Evolutionary conservation across 2,797 vertebrate genomes (phyloP).

Genomic region (Catostomus latipinnis): DNA sequence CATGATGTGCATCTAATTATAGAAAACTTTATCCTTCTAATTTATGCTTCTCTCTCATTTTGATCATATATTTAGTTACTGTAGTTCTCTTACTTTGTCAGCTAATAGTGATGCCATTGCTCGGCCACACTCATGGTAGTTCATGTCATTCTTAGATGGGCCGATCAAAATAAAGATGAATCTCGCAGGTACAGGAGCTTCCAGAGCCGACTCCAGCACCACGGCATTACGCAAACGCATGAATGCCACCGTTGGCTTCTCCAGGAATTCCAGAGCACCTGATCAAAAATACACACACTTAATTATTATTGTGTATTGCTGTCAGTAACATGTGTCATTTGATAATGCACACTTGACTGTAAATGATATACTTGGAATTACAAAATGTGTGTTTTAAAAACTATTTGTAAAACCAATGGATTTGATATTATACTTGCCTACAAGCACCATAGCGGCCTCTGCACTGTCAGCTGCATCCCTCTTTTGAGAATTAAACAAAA

Average conservation of each 20-base stretch:
- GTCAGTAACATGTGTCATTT: too few species aligned
- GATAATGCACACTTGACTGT: not conserved
- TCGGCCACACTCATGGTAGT: constrained; percentile 87
- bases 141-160: constrained; percentile 73
- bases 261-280: constrained; percentile 86
- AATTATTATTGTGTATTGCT: not conserved
- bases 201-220: constrained; percentile 75
- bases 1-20: too few species aligned
- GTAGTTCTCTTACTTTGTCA: constrained; percentile 80
- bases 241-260: constrained; percentile 81
- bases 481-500: constrained; percentile 58
- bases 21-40: too few species aligned
- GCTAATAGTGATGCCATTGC: constrained; percentile 88
- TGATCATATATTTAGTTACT: too few species aligned
- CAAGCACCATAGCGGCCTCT: constrained; percentile 88
- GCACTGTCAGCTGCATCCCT: constrained; percentile 71
- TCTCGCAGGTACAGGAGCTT: constrained; percentile 78
- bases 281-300: constrained; percentile 40
- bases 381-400: not conserved
- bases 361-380: not conserved
- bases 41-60: too few species aligned
- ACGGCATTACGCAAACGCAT: constrained; percentile 83
- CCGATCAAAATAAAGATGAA: constrained; percentile 88
- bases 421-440: constrained; percentile 79
- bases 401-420: not conserved